Percentiles rank a stretch among this genome's conserved stretches.
Evolutionary conservation across 30 jellyfish, hydroid and myxozoan genomes (phyloP).

Genomic region (Sanderia malayensis): DNA sequence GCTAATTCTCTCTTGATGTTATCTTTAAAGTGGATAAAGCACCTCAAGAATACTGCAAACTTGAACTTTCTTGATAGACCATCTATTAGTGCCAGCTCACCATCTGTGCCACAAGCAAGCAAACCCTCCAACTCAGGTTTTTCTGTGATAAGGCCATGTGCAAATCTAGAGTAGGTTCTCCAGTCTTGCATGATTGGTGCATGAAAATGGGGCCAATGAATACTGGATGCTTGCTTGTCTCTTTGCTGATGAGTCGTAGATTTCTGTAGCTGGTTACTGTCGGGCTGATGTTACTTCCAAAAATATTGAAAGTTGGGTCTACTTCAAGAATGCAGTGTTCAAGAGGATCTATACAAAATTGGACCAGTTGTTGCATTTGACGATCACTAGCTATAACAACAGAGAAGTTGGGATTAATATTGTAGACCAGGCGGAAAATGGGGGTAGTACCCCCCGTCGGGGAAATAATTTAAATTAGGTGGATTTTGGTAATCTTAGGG

Average conservation of each 20-base stretch:
- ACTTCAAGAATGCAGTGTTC: background rate
- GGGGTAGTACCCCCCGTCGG: too few species aligned
- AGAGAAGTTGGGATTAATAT: too few species aligned
- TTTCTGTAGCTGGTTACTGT: background rate
- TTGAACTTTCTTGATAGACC: background rate
- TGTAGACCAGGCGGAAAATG: too few species aligned
- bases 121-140: background rate
- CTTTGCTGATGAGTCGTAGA: background rate
- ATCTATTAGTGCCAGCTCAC: background rate
- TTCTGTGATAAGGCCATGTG: background rate
- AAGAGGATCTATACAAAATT: too few species aligned
- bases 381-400: too few species aligned
- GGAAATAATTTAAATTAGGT: too few species aligned
- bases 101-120: background rate
- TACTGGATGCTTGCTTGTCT: background rate
- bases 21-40: too few species aligned
- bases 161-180: background rate
- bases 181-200: background rate
- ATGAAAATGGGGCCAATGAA: background rate
- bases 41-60: background rate
- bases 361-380: too few species aligned
- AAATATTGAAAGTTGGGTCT: background rate
- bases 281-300: background rate
- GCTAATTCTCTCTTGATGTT: too few species aligned
- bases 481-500: too few species aligned